These are phyloP conservation scores for Criorhina ranunculi DNA, from an alignment of 2,888 invertebrate species.

Conservation along the genomic window DNA sequence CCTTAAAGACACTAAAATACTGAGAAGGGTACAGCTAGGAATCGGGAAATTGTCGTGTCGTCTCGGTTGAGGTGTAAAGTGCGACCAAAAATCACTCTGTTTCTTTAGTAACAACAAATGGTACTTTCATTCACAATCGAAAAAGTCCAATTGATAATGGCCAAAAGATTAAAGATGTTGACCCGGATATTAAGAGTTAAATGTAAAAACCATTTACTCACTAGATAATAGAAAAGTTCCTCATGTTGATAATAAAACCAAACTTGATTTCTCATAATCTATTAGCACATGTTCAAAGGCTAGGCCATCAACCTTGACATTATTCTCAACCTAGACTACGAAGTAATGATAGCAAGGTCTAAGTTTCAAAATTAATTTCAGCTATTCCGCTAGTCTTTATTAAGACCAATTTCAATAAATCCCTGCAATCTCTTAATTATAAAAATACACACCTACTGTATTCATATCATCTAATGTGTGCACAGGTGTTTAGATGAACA, in stretches of 20 bases:
- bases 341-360: not conserved
- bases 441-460: not conserved
- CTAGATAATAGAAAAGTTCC: not conserved
- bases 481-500: slow-evolving; percentile 15
- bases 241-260: not conserved
- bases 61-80: too few species aligned
- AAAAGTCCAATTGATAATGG: too few species aligned
- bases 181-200: not conserved
- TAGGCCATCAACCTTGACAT: slow-evolving; percentile 10
- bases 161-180: not conserved
- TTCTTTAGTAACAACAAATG: too few species aligned
- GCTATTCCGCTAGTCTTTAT: not conserved
- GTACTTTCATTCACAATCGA: too few species aligned
- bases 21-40: too few species aligned
- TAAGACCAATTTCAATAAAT: not conserved
- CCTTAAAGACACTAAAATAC: too few species aligned
- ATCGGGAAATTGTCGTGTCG: too few species aligned
- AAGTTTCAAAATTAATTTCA: not conserved
- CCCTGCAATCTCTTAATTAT: not conserved
- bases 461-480: not conserved
- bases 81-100: too few species aligned
- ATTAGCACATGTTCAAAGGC: slow-evolving; percentile 3
- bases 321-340: not conserved
- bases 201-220: not conserved
- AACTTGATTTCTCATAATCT: slow-evolving; percentile 4